phyloP scores from a whole-genome alignment of 2,797 vertebrate species.

The Serranus cabrilla region DNA sequence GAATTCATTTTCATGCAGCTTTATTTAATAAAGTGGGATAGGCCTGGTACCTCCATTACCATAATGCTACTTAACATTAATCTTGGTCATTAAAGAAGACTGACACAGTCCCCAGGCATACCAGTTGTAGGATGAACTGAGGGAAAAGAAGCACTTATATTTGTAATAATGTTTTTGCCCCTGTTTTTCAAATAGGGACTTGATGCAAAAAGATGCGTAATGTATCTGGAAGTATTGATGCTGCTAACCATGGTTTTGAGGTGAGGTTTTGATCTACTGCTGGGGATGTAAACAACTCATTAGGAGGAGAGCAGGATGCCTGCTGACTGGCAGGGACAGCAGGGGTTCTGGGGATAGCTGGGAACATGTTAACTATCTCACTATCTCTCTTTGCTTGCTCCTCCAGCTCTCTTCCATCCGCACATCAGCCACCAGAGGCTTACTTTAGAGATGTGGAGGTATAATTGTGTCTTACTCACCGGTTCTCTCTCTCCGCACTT shows the following conservation, averaged over 20 bases:
- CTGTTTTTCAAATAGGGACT: conserved; percentile 55
- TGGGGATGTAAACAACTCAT: conserved; percentile 84
- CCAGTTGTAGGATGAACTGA: conserved; percentile 56
- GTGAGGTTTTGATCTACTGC: conserved; percentile 77
- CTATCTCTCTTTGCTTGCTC: conserved; percentile 44
- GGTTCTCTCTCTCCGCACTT: conserved; percentile 21
- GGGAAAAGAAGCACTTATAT: conserved; percentile 44
- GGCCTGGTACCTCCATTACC: conserved; percentile 83
- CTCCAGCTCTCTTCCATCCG: conserved; percentile 64
- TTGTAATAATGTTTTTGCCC: conserved; percentile 57
- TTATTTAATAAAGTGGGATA: conserved; percentile 90
- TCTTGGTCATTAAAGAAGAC: conserved; percentile 84
- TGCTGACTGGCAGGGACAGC: conserved; percentile 79
- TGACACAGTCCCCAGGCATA: conserved; percentile 82
- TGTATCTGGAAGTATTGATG: conserved; percentile 67
- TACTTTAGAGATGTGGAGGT: conserved; percentile 53
- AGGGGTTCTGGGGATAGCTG: conserved; percentile 66
- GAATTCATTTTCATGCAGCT: conserved; percentile 86
- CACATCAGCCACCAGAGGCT: conserved; percentile 66
- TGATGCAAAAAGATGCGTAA: conserved; percentile 44
- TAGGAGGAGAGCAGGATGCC: conserved; percentile 72
- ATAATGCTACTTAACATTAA: conserved; percentile 88
- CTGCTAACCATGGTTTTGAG: conserved; percentile 66
- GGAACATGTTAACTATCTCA: conserved; percentile 65
- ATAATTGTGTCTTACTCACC: conserved; percentile 60